A percentile compares a stretch with the other conserved stretches of the same genome.
Conservation (phyloP, 2,113 vertebrate species). For the Meleagris gallopavo region DNA sequence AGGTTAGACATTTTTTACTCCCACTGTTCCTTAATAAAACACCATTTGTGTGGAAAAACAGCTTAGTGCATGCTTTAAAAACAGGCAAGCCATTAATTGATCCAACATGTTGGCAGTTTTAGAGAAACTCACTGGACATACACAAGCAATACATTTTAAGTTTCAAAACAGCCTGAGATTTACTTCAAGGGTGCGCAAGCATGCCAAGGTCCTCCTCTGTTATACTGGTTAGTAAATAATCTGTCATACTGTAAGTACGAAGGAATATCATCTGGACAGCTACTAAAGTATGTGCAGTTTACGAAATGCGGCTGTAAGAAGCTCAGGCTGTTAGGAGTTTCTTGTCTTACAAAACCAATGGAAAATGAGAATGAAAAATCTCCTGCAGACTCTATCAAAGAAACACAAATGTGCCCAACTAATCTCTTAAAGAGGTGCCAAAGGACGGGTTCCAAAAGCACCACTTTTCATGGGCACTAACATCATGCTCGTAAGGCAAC, state of each 20-base stretch:
- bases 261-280: slow-evolving; percentile 11
- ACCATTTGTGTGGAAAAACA: slow-evolving; percentile 61
- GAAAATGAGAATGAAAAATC: neutral
- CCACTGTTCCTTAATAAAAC: slow-evolving; percentile 52
- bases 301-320: slow-evolving; percentile 6
- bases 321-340: neutral
- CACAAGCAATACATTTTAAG: slow-evolving; percentile 14
- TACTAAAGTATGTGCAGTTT: neutral
- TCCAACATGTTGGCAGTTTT: slow-evolving; percentile 51
- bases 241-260: neutral
- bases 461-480: neutral
- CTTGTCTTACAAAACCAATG: neutral
- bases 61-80: slow-evolving; percentile 50
- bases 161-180: slow-evolving; percentile 10
- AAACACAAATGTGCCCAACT: neutral
- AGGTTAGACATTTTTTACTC: slow-evolving; percentile 46
- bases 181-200: neutral
- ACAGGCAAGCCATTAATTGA: slow-evolving; percentile 67
- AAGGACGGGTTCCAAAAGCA: neutral
- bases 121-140: slow-evolving; percentile 19
- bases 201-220: slow-evolving; percentile 3
- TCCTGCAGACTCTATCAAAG: neutral
- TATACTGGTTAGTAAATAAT: slow-evolving; percentile 17
- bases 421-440: neutral
- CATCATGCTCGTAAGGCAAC: neutral